Evolutionary conservation across 2,888 invertebrate genomes (phyloP).

Genomic region (Tachina lurida): DNA sequence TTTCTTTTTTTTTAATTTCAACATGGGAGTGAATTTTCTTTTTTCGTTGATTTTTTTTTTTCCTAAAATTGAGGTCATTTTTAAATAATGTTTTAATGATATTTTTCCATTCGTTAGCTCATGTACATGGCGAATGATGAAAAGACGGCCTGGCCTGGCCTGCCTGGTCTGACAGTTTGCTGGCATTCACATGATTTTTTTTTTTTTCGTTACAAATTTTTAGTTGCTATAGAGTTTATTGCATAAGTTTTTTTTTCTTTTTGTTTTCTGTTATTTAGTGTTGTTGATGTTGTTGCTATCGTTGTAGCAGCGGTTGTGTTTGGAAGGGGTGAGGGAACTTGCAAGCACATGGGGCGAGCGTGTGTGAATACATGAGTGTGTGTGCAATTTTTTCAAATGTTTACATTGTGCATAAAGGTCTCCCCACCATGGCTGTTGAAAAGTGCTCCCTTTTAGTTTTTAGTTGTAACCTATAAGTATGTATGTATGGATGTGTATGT

Average conservation of each 20-base stretch:
- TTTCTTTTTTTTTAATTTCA: constrained; percentile 59
- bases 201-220: constrained; percentile 41
- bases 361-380: constrained; percentile 17
- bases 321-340: not conserved
- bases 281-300: constrained; percentile 15
- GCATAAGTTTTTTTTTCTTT: constrained; percentile 70
- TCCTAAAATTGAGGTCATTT: constrained; percentile 71
- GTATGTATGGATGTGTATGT: not conserved
- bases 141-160: constrained; percentile 26
- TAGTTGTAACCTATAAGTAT: not conserved
- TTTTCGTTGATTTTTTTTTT: constrained; percentile 46
- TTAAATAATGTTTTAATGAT: constrained; percentile 69
- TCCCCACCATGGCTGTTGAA: constrained; percentile 48
- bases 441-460: constrained; percentile 55
- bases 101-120: constrained; percentile 66
- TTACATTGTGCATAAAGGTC: constrained; percentile 61
- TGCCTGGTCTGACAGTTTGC: constrained; percentile 33
- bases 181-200: constrained; percentile 55
- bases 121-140: constrained; percentile 26
- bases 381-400: constrained; percentile 57
- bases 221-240: constrained; percentile 69
- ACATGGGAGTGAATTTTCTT: constrained; percentile 71
- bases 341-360: not conserved
- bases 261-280: constrained; percentile 49
- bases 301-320: constrained; percentile 5